These are phyloP conservation scores for Poecilia gillii DNA, from an alignment of 2,797 vertebrate species.

Conservation along the genomic window DNA sequence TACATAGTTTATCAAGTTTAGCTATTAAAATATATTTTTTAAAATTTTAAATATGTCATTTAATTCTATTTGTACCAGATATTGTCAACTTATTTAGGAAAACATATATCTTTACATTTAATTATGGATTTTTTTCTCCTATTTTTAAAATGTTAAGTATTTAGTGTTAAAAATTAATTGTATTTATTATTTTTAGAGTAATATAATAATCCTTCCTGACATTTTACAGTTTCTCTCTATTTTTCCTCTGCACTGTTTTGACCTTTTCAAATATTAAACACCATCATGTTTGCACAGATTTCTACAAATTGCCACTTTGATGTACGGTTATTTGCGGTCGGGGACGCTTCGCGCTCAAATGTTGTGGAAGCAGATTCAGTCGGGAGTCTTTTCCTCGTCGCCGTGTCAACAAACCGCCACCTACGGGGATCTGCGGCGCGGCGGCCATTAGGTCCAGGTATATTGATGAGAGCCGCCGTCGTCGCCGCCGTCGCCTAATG, in stretches of 20 bases:
- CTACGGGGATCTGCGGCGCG: slow-evolving; percentile 56
- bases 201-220: no score
- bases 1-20: no score
- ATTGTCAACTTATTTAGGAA: no score
- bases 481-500: slow-evolving; percentile 55
- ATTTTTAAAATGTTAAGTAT: no score
- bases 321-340: slow-evolving; percentile 35
- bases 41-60: no score
- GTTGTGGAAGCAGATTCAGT: slow-evolving; percentile 37
- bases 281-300: slow-evolving; percentile 33
- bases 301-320: slow-evolving; percentile 47
- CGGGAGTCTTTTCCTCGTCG: slow-evolving; percentile 48
- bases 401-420: slow-evolving; percentile 64
- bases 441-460: slow-evolving; percentile 70
- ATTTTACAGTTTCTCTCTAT: background rate
- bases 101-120: no score
- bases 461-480: slow-evolving; percentile 55
- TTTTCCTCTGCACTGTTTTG: slow-evolving; percentile 29
- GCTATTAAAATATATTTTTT: no score
- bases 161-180: no score
- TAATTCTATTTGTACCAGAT: no score
- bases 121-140: no score
- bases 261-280: slow-evolving; percentile 57
- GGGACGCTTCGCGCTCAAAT: slow-evolving; percentile 46
- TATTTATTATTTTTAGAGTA: no score